phyloP scores from a whole-genome alignment of 1,140 invertebrate genomes.

The Aphis craccivora region DNA sequence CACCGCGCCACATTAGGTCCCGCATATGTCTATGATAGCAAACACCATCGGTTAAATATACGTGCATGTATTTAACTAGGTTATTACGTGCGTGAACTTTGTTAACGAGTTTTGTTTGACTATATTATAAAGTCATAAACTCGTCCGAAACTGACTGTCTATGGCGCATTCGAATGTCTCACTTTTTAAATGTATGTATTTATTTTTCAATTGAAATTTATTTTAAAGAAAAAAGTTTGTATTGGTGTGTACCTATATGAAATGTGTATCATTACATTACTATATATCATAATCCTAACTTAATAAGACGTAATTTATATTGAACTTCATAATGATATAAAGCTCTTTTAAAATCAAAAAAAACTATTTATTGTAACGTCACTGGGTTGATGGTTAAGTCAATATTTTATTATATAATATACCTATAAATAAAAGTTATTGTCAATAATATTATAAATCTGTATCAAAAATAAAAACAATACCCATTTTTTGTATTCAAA shows the following conservation, averaged over 20 bases:
- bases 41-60: not conserved
- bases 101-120: slow-evolving; percentile 6
- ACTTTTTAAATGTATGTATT: not conserved
- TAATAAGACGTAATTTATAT: too few species aligned
- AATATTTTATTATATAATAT: too few species aligned
- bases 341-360: too few species aligned
- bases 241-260: not conserved
- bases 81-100: slow-evolving; percentile 20
- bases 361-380: not conserved
- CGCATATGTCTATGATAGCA: too few species aligned
- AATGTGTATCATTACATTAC: not conserved
- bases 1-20: too few species aligned
- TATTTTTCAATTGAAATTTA: not conserved
- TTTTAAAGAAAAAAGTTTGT: not conserved
- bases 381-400: not conserved
- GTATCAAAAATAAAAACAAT: not conserved
- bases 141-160: not conserved
- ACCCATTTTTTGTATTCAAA: not conserved
- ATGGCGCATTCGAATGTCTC: not conserved
- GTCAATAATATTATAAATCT: too few species aligned
- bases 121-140: not conserved
- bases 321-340: too few species aligned
- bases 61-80: not conserved
- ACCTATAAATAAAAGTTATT: too few species aligned
- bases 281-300: not conserved